Base-by-base conservation (phyloP, 2,888 invertebrate species). In the Cryptophagus acutangulus region DNA sequence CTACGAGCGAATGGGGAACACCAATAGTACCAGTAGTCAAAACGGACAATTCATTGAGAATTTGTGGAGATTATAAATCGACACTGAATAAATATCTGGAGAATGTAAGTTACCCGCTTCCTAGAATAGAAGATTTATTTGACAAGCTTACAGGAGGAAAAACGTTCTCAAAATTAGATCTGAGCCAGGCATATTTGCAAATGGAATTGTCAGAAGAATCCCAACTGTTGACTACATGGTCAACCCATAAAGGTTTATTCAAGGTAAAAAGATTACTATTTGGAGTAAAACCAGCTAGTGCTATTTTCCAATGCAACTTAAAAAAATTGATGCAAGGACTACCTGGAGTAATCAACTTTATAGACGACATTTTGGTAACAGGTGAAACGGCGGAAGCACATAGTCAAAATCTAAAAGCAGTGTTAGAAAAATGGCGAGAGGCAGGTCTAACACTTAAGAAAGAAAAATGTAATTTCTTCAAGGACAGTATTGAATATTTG, bases 391-490 rank as follows among this genome's bases (percentile, higher is more conserved):
- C 41, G 2, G 24, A 30, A 13, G 38, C 38, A 43, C 45, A 45
- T 31, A 29, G 40, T 5, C n/a, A n/a, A 10, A 25, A 12, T 2
- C 17, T 29, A 40, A 13, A 36, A 20, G 10, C n/a, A 17, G 30
- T 36, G 6, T 10, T 20, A 9, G 20, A 20, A 8, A 20, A 9
- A 20, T 20, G 6, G 20, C 20, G 20, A 20, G 20, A 20, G 9
- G 20, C 20, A 20, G 20, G 20, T 18, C 8, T 16, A 5, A 3
- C n/a, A 14, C 29, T 45, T 46, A 17, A 48, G 25, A 34, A 30
- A 10, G 31, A 45, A 17, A 61, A 60, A 37, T 59, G 56, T 33
- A 29, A 10, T 12, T 51, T 61, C 24, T 54, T 47, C 20, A 35
- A 42, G 36, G 20, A 36, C 2, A 36, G 33, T 10, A 17, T 52